Conservation (phyloP, 2,888 invertebrate genomes). For the Mesorhabditis belari region DNA sequence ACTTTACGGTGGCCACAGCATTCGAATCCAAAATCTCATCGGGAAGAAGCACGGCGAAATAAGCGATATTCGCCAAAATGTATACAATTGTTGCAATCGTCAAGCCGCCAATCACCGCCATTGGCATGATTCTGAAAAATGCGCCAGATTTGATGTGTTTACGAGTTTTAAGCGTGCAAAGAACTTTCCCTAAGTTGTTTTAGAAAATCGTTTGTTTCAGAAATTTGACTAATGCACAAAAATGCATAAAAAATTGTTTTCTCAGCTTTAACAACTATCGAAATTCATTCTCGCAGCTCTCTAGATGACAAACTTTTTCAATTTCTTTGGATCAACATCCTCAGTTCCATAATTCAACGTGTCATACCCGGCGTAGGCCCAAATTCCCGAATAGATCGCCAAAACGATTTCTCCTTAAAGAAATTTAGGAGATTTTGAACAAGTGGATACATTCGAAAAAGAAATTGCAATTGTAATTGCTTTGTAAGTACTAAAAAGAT, state of each 20-base stretch:
- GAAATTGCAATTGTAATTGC: too few relatives aligned
- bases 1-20: constrained; percentile 30
- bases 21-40: constrained; percentile 21
- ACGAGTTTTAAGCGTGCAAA: too few relatives aligned
- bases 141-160: too few relatives aligned
- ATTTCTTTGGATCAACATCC: constrained; percentile 25
- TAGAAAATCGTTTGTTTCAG: too few relatives aligned
- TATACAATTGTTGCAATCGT: constrained; percentile 19
- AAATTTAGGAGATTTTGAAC: too few relatives aligned
- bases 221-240: too few relatives aligned
- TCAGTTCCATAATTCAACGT: constrained; percentile 34
- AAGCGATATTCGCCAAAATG: constrained; percentile 23
- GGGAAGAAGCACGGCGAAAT: constrained; percentile 22
- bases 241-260: not conserved
- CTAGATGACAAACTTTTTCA: constrained; percentile 12
- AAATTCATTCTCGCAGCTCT: not conserved
- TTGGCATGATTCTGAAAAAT: constrained; percentile 20
- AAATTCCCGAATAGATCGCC: constrained; percentile 28
- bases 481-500: too few relatives aligned
- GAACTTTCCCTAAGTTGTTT: too few relatives aligned
- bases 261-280: not conserved
- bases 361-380: constrained; percentile 32
- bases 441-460: too few relatives aligned
- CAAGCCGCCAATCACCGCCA: constrained; percentile 24
- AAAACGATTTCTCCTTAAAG: not conserved